Conservation (phyloP, 2,113 vertebrate species). For the Limanda limanda region DNA sequence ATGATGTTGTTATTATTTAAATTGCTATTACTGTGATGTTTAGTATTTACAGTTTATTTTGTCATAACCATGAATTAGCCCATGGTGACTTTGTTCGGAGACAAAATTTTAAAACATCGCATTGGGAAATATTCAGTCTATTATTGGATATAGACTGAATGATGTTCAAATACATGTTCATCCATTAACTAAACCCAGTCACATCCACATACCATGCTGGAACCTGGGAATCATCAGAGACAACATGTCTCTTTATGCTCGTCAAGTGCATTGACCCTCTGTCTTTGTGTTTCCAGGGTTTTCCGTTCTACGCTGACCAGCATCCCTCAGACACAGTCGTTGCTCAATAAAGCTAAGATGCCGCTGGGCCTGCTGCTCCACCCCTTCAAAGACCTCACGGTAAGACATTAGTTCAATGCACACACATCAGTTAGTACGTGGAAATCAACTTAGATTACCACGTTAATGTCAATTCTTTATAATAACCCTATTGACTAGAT, state of each 20-base stretch:
- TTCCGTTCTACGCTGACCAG: slow-evolving; percentile 94
- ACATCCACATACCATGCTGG: neutral
- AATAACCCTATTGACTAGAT: neutral
- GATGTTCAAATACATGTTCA: no score
- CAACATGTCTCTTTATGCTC: neutral
- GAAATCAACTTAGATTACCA: neutral
- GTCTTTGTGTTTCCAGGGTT: slow-evolving; percentile 81
- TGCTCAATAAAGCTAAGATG: slow-evolving; percentile 98
- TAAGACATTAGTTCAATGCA: slow-evolving; percentile 70
- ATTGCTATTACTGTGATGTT: neutral
- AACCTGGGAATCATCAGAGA: neutral
- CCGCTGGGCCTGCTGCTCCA: slow-evolving; percentile 95
- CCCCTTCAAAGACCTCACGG: slow-evolving; percentile 97
- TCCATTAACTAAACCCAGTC: no score
- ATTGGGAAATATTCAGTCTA: no score
- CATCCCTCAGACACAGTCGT: slow-evolving; percentile 97
- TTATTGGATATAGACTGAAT: no score
- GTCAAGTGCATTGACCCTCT: neutral
- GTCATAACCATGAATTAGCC: no score
- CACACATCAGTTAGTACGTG: neutral
- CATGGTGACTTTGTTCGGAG: no score
- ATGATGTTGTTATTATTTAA: neutral
- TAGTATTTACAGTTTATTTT: neutral
- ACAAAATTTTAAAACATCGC: no score
- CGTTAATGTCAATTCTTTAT: neutral